Base-by-base conservation (phyloP, 2,888 invertebrate species). In the Neoascia interrupta region DNA sequence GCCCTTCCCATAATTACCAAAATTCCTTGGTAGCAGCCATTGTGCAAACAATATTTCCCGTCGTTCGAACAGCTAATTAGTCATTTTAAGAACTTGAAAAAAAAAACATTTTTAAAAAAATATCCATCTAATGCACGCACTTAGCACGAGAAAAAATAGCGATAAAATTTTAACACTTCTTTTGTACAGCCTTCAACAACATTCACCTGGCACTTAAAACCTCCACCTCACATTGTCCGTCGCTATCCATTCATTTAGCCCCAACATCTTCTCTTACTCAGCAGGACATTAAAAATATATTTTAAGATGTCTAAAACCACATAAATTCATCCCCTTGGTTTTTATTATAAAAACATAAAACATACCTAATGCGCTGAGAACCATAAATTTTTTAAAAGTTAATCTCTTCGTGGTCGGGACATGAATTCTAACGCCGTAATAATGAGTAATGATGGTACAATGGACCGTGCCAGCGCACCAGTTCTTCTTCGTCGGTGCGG, bases 371-470 rank as follows among this genome's bases (percentile, higher is more conserved):
- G 81, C 81, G 82, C 74, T 82, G 64, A 83, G 82, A 82, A 81
- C 82, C 83, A 83, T 83, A 83, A 82, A 83, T 82, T 83, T 82
- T 82, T 81, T 79, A 82, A 83, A 83, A 83, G 72, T 83, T 83
- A 82, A 82, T 81, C 82, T 82, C 64, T 47, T 79, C 51, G 79
- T 73, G 79, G 79, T 43, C 61, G 66, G 79, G 60, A 79, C 79
- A 72, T 73, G 79, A 79, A 79, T 79, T 72, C 79, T 68, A 73
- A 73, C 58, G 72, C 79, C 66, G 66, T 79, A 79, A 79, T 79
- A 79, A 79, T 79, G 79, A 79, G 79, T 79, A 73, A 79, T 79
- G 79, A 73, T 79, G 56, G 66, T 54, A 79, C 73, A 73, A 68
- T 73, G 61, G 79, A 68, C 73, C 51, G 18, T 37, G 49, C 43